Evolutionary conservation across 2,113 vertebrate genomes (phyloP).

Genomic region (Coturnix japonica): DNA sequence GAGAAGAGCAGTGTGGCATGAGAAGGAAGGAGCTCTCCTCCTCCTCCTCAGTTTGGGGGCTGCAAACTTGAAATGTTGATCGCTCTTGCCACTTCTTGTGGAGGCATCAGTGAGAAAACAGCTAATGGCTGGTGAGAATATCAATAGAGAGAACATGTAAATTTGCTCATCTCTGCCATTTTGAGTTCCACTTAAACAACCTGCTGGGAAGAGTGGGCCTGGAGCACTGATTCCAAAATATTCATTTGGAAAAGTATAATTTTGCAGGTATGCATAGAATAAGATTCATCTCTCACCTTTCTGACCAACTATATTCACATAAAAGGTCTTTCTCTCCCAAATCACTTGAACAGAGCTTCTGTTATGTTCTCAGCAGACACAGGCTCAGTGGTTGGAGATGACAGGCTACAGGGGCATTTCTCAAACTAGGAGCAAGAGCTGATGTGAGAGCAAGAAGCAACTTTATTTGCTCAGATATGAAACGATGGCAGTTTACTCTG

Average conservation of each 20-base stretch:
- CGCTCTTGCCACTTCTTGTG: constrained; percentile 34
- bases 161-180: constrained; percentile 40
- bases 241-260: background rate
- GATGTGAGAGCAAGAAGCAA: background rate
- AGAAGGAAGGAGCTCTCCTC: constrained; percentile 26
- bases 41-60: background rate
- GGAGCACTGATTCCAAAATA: background rate
- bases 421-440: background rate
- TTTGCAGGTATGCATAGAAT: background rate
- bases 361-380: background rate
- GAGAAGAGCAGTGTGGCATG: background rate
- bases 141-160: constrained; percentile 9
- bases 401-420: background rate
- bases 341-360: background rate
- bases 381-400: background rate
- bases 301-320: background rate
- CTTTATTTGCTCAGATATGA: background rate
- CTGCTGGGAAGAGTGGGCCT: constrained; percentile 1
- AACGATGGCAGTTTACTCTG: background rate
- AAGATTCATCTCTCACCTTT: background rate
- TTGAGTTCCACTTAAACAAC: background rate
- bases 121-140: constrained; percentile 47
- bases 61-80: constrained; percentile 34
- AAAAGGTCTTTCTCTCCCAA: background rate
- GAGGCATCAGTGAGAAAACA: constrained; percentile 50